phyloP scores from a whole-genome alignment of 1,140 invertebrate genomes.

The Drosophila parvula region DNA sequence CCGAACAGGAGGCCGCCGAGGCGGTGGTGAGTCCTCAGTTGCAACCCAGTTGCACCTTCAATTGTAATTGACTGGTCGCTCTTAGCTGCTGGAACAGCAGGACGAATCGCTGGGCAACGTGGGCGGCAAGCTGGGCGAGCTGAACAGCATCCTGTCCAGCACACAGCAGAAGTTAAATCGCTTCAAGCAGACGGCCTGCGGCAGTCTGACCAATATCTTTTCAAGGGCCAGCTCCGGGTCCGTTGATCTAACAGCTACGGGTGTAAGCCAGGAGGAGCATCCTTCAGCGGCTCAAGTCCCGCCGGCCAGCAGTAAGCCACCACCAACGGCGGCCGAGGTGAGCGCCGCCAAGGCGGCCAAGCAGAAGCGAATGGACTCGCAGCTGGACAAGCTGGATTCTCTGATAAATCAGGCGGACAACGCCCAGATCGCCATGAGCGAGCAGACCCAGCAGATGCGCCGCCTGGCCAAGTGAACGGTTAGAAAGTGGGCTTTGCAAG shows the following conservation, averaged over 20 bases:
- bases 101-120: slow-evolving; percentile 89
- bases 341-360: slow-evolving; percentile 84
- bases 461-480: slow-evolving; percentile 86
- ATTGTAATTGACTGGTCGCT: neutral
- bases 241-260: slow-evolving; percentile 37
- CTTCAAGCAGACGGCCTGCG: slow-evolving; percentile 88
- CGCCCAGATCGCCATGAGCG: slow-evolving; percentile 87
- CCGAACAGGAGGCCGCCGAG: slow-evolving; percentile 85
- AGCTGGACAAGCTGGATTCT: slow-evolving; percentile 87
- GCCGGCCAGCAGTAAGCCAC: slow-evolving; percentile 23
- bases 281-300: slow-evolving; percentile 78
- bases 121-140: slow-evolving; percentile 91
- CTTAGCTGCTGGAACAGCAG: slow-evolving; percentile 88
- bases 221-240: slow-evolving; percentile 79
- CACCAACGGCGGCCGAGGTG: slow-evolving; percentile 72
- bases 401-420: slow-evolving; percentile 88
- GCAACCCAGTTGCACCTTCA: neutral
- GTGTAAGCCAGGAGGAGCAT: slow-evolving; percentile 59
- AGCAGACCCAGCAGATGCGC: slow-evolving; percentile 90
- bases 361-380: slow-evolving; percentile 86
- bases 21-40: slow-evolving; percentile 69
- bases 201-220: slow-evolving; percentile 76
- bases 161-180: slow-evolving; percentile 95
- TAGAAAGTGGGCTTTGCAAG: neutral
- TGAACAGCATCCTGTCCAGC: slow-evolving; percentile 90